phyloP scores from a whole-genome alignment of 2,113 vertebrate species.

The Clarias macrocephalus region DNA sequence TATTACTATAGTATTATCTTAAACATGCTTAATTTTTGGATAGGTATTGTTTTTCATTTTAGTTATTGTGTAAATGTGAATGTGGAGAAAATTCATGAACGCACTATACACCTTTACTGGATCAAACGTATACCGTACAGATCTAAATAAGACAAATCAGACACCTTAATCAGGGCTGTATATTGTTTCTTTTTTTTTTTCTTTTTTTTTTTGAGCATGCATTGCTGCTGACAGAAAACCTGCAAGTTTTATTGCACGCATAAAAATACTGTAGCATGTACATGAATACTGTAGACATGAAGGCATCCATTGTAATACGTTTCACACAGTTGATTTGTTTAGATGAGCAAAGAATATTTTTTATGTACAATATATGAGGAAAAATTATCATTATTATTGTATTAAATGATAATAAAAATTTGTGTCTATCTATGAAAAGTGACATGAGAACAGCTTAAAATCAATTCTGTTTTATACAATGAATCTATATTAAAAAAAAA shows the following conservation, averaged over 20 bases:
- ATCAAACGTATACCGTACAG: neutral
- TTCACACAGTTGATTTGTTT: neutral
- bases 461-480: neutral
- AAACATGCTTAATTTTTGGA: neutral
- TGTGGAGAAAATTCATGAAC: neutral
- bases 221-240: neutral
- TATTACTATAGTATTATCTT: neutral
- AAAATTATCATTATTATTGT: neutral
- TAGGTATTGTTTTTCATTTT: neutral
- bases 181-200: neutral
- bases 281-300: neutral
- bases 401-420: neutral
- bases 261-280: neutral
- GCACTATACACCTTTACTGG: neutral
- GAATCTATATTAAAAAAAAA: neutral
- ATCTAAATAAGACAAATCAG: neutral
- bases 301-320: neutral
- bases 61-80: too few relatives aligned
- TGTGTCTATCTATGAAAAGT: neutral
- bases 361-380: neutral
- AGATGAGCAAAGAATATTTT: neutral
- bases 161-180: neutral
- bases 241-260: neutral
- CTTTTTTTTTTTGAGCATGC: neutral
- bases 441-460: neutral